Evolutionary conservation across 2,797 vertebrate genomes (phyloP), one percentile per base, ranked within the genome.

Genomic region (Synaphobranchus kaupii): DNA sequence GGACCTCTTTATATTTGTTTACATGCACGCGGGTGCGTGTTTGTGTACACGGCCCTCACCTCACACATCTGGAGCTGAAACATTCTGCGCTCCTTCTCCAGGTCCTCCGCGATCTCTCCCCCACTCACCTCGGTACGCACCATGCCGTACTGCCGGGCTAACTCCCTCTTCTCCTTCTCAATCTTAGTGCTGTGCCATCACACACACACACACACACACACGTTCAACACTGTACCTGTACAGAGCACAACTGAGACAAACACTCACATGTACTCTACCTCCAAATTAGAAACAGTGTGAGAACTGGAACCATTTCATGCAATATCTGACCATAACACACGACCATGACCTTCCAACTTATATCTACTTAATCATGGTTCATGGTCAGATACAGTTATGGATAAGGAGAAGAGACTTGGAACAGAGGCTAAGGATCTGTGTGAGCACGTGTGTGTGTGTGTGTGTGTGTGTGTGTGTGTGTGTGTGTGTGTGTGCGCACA

Each of bases 1-100:
- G 68, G 1, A 15, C 4, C 2, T 31, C 2, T 73, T 28, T 73
- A 12, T 34, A 12, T 20, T 28, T 73, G 68, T 73, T 39, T 76
- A 2, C 3, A 12, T 17, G 34, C 44, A 44, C 48, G 44, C 10
- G 76, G 48, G 44, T 47, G 78, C 7, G 47, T 78, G 39, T 78
- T 1, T 47, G 73, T 78, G 4, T 6, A 1, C 17, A 3, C 28
- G 17, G 4, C 13, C 84, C 87, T 93, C 90, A 96, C 94, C 93
- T 96, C 95, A 91, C 97, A 97, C 97, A 97, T 97, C 92, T 96
- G 96, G 86, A 97, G 92, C 86, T 97, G 97, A 91, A 98, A 98
- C 92, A 96, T 96, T 88, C 96, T 94, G 28, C 96, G 93, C 90
- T 98, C 97, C 88, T 97, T 97, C 94, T 97, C 96, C 56, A 97